Conservation (phyloP, 2,888 invertebrate genomes). For the Harpagoxenus sublaevis region DNA sequence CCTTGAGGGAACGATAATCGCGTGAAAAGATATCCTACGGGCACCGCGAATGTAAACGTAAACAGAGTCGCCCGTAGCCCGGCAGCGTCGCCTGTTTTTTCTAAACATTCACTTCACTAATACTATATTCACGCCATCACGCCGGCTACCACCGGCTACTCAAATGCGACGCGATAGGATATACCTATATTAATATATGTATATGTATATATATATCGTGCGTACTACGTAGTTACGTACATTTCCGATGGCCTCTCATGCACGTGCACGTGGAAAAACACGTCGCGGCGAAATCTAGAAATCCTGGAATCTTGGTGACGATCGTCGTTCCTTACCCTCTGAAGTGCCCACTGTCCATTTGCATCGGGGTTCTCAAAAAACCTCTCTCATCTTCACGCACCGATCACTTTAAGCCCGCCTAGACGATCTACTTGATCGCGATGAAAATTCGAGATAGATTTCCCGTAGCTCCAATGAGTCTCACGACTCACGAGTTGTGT, state of each 20-base stretch:
- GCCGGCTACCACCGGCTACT: too few relatives aligned
- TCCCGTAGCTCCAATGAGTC: too few relatives aligned
- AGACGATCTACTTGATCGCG: too few relatives aligned
- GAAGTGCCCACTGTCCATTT: background rate
- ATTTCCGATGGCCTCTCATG: background rate
- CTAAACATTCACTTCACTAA: background rate
- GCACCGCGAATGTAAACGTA: constrained; percentile 14
- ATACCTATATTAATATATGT: too few relatives aligned
- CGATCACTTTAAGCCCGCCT: background rate
- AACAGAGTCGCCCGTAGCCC: background rate
- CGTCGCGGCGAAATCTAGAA: background rate
- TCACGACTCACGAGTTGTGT: too few relatives aligned
- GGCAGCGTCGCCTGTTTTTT: constrained; percentile 10
- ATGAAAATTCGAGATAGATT: too few relatives aligned
- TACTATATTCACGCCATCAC: background rate
- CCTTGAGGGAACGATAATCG: constrained; percentile 59
- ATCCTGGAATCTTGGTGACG: too few relatives aligned
- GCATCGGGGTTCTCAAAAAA: background rate
- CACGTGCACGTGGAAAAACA: background rate
- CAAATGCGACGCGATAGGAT: background rate
- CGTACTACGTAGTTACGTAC: background rate
- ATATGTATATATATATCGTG: background rate
- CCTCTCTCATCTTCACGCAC: background rate
- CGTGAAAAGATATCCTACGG: background rate
- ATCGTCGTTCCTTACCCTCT: background rate